These are phyloP conservation scores for Chalcosyrphus nemorum DNA, from an alignment of 2,888 invertebrate species.

Conservation along the genomic window DNA sequence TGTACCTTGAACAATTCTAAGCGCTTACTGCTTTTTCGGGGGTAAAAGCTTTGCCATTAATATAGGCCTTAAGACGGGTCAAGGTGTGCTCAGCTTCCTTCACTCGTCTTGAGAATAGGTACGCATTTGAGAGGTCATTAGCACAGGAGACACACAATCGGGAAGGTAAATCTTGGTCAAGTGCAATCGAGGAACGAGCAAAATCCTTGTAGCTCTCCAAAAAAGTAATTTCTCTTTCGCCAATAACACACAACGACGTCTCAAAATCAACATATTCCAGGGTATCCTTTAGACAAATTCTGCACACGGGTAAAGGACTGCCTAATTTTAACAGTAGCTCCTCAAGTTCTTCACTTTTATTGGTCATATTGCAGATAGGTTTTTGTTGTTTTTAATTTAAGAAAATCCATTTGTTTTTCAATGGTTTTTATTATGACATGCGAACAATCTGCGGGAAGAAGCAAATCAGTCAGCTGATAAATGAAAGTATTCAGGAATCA, in stretches of 20 bases:
- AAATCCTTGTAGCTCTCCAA: constrained; percentile 24
- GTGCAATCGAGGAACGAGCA: background rate
- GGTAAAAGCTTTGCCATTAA: background rate
- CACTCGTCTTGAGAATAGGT: constrained; percentile 4
- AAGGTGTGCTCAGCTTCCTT: constrained; percentile 1
- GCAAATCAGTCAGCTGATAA: background rate
- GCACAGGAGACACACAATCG: constrained; percentile 1
- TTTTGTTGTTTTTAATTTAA: background rate
- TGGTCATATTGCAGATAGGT: background rate
- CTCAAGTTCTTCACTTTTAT: background rate
- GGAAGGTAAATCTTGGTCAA: background rate
- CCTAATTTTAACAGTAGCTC: constrained; percentile 1
- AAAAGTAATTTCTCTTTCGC: constrained; percentile 7
- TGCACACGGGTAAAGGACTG: constrained; percentile 4
- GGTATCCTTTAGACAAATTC: constrained; percentile 12
- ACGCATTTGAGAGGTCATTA: constrained; percentile 4
- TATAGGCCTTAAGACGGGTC: background rate
- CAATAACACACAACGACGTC: background rate
- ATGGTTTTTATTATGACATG: background rate
- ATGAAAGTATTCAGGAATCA: background rate
- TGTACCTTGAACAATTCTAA: background rate
- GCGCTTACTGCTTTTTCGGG: background rate
- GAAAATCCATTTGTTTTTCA: background rate
- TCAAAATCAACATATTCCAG: constrained; percentile 17
- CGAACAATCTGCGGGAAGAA: background rate